phyloP scores from a whole-genome alignment of 1,140 invertebrate genomes.

The Thaumetopoea pityocampa region DNA sequence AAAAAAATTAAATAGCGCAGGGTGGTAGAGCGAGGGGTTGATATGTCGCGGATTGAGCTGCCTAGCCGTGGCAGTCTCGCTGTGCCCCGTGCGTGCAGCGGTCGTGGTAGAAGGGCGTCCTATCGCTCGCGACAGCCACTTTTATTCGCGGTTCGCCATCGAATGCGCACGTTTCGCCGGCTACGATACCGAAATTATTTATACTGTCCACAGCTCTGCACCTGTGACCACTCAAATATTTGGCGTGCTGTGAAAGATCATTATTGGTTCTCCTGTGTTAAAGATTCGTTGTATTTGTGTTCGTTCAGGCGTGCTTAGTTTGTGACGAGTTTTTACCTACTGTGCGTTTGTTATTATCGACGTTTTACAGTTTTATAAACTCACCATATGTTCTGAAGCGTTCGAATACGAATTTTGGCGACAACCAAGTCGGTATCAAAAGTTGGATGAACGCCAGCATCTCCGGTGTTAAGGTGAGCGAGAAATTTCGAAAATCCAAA shows the following conservation, averaged over 20 bases:
- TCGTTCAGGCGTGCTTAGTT: slow-evolving; percentile 31
- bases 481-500: slow-evolving; percentile 32
- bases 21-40: slow-evolving; percentile 40
- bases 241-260: slow-evolving; percentile 65
- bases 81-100: slow-evolving; percentile 54
- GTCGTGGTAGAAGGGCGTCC: slow-evolving; percentile 53
- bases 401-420: slow-evolving; percentile 51
- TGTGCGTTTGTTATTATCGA: slow-evolving; percentile 31
- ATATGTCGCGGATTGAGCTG: slow-evolving; percentile 36
- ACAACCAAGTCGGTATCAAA: slow-evolving; percentile 46
- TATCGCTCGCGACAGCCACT: slow-evolving; percentile 35
- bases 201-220: slow-evolving; percentile 37
- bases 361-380: slow-evolving; percentile 37
- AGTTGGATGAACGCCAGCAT: slow-evolving; percentile 70
- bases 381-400: slow-evolving; percentile 34
- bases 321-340: slow-evolving; percentile 29
- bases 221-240: slow-evolving; percentile 62
- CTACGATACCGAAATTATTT: slow-evolving; percentile 35
- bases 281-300: slow-evolving; percentile 43
- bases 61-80: slow-evolving; percentile 49
- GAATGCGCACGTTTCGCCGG: slow-evolving; percentile 61
- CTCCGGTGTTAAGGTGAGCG: slow-evolving; percentile 61
- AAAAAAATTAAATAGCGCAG: too few relatives aligned
- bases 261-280: slow-evolving; percentile 47
- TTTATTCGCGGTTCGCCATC: slow-evolving; percentile 59